phyloP scores from a whole-genome alignment of 2,797 vertebrate species.

The Microchirus variegatus region DNA sequence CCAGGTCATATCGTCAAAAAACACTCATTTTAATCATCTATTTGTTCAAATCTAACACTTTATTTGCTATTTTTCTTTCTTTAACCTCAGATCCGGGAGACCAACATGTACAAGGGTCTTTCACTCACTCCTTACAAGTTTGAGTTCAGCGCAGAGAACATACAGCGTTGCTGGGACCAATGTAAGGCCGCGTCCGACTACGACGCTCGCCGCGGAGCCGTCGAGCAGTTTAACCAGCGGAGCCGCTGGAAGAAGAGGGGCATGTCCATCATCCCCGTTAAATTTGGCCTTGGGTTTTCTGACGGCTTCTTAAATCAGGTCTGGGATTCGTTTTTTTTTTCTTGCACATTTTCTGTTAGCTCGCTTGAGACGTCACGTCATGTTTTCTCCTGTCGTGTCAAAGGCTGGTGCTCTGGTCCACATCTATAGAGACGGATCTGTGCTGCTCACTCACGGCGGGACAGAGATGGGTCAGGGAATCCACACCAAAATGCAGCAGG shows the following conservation, averaged over 20 bases:
- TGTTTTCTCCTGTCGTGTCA: not conserved
- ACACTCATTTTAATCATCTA: not conserved
- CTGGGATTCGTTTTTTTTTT: not conserved
- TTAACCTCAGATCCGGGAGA: conserved; percentile 83
- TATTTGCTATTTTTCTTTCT: not conserved
- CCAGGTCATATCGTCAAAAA: conserved; percentile 51
- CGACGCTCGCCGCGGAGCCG: conserved; percentile 61
- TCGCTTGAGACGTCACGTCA: too few relatives aligned
- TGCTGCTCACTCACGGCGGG: conserved; percentile 85
- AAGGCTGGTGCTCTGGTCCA: conserved; percentile 87
- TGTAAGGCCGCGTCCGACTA: conserved; percentile 82
- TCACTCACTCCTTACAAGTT: conserved; percentile 84
- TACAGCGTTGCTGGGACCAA: conserved; percentile 86
- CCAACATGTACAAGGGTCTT: conserved; percentile 87
- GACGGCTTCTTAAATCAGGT: conserved; percentile 85
- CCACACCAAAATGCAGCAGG: conserved; percentile 90
- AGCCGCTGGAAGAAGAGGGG: conserved; percentile 91
- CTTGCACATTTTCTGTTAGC: too few relatives aligned
- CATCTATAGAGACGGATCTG: conserved; percentile 87
- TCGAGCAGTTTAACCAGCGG: conserved; percentile 82
- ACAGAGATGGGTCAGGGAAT: conserved; percentile 87
- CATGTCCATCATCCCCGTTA: conserved; percentile 87
- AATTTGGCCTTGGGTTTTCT: conserved; percentile 84
- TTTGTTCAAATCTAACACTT: too few relatives aligned
- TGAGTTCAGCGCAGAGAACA: conserved; percentile 81